phyloP scores from a whole-genome alignment of 2,113 vertebrate species.

The Laticauda laticaudata region DNA sequence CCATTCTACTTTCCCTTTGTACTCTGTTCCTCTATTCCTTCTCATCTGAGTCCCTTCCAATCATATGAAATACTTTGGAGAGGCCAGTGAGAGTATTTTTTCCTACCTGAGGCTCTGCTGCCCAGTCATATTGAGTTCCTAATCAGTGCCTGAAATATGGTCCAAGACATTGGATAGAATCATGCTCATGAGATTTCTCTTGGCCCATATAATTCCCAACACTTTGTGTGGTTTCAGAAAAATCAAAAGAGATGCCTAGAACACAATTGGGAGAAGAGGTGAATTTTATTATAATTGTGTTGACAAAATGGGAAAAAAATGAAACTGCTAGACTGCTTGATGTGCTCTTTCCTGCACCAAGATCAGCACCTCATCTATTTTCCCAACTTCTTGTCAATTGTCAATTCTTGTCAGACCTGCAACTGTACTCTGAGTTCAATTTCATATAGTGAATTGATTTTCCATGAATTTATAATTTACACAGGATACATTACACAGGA shows the following conservation, averaged over 20 bases:
- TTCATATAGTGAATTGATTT: constrained; percentile 17
- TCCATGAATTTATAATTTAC: constrained; percentile 14
- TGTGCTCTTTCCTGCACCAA: background rate
- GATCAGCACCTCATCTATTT: background rate
- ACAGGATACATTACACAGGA: background rate
- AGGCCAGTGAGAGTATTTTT: background rate
- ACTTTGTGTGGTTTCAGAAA: background rate
- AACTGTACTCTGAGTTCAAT: constrained; percentile 13
- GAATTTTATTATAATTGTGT: background rate
- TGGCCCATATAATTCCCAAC: background rate
- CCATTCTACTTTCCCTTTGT: background rate
- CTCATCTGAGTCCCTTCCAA: background rate
- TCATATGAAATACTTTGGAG: background rate
- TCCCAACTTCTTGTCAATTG: background rate
- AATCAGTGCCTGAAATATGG: background rate
- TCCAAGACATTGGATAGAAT: background rate
- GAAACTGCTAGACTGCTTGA: background rate
- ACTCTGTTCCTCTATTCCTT: background rate
- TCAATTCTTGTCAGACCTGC: background rate
- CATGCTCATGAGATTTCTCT: no score
- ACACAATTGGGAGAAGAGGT: background rate
- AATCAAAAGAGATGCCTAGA: background rate
- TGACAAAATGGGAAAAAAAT: background rate
- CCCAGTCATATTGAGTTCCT: background rate
- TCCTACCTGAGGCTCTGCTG: background rate